phyloP scores from a whole-genome alignment of 64 coral and sea anemone genomes.

The Pocillopora verrucosa region DNA sequence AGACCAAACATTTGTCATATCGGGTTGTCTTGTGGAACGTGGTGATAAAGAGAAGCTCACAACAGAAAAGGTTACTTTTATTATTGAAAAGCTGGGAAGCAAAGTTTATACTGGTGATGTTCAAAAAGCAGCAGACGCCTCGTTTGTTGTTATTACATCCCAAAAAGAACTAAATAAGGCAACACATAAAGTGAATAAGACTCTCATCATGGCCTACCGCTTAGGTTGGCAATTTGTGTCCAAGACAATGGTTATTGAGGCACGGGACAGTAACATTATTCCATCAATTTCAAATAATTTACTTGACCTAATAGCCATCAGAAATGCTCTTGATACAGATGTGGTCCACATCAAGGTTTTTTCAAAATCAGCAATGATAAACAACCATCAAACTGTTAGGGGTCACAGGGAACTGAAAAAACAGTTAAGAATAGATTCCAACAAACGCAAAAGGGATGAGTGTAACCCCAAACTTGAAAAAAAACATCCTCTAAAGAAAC shows the following conservation, averaged over 20 bases:
- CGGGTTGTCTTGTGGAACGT: conserved; percentile 33
- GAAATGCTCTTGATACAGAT: conserved; percentile 12
- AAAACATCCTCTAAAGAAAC: conserved; percentile 26
- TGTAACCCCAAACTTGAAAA: not conserved
- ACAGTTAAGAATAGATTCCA: conserved; percentile 8
- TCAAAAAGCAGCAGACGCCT: conserved; percentile 35
- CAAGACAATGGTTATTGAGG: conserved; percentile 45
- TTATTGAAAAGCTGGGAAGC: conserved; percentile 27
- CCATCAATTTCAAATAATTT: conserved; percentile 33
- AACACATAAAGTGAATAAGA: conserved; percentile 48
- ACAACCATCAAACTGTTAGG: conserved; percentile 28
- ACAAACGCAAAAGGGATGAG: conserved; percentile 10
- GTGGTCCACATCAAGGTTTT: conserved; percentile 7
- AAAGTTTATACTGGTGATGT: conserved; percentile 35
- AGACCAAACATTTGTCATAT: conserved; percentile 56
- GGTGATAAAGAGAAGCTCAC: conserved; percentile 44
- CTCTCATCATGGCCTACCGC: conserved; percentile 12
- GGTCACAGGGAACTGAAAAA: conserved; percentile 56
- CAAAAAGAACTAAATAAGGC: conserved; percentile 63
- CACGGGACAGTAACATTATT: not conserved
- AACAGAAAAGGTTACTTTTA: conserved; percentile 36
- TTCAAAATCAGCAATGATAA: conserved; percentile 19
- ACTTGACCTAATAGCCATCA: conserved; percentile 40
- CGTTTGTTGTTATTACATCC: conserved; percentile 59
- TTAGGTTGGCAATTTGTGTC: conserved; percentile 67